Evolutionary conservation across 2,113 vertebrate species (phyloP), one percentile per base, ranked within the genome.

Genomic region (Tylochromis polylepis): DNA sequence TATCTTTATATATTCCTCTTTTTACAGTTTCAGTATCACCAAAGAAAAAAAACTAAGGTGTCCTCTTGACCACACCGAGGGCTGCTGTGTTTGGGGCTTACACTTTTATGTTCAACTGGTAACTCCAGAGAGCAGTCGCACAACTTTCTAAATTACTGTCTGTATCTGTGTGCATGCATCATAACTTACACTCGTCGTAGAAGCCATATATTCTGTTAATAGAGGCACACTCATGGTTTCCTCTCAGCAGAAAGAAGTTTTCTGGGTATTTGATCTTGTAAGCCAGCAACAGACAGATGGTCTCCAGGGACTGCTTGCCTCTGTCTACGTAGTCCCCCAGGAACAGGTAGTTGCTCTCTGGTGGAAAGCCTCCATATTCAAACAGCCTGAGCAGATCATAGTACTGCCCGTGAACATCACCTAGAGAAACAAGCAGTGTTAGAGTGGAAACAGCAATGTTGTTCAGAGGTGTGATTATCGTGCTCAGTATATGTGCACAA

Each of bases 201-300:
- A 99, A 99, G 90, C 98, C 98, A 0, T 99, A 99, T 96, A 99
- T 99, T 94, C 98, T 97, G 96, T 99, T 99, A 95, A 99, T 99
- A 95, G 98, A 99, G 94, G 98, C 98, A 8, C 98, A 99, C 94
- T 99, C 98, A 0, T 99, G 98, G 95, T 99, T 99, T 90, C 98
- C 98, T 1, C 98, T 96, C 91, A 99, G 97, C 91, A 99, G 96
- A 95, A 99, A 99, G 94, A 99, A 99, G 93, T 99, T 99, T 95
- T 97, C 96, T 20, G 96, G 96, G 91, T 97, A 97, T 94, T 97
- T 97, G 91, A 97, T 95, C 93, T 97, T 97, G 94, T 96, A 97
- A 10, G 96, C 96, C 95, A 97, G 91, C 91, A 97, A 89, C 81
- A 97, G 91, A 94, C 98, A 99, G 95, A 99, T 99, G 79, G 98